Base-by-base conservation (phyloP, 1,140 invertebrate species). In the Caerostris darwini region DNA sequence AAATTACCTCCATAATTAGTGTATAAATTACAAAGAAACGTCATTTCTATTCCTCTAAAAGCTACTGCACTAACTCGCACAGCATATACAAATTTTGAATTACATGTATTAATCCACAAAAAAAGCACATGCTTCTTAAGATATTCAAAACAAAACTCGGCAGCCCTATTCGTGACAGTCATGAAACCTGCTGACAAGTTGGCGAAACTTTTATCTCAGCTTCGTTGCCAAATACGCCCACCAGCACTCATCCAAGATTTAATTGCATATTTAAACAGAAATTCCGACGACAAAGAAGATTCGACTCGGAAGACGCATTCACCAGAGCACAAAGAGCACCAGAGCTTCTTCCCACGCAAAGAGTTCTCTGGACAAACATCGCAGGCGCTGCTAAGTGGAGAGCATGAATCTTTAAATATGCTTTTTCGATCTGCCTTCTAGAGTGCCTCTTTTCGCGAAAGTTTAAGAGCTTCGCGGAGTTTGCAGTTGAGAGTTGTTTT, bases 191-290 rank as follows among this genome's bases (percentile, higher is more conserved):
- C 69, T 71, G 69, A 71, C 69, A 71, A 34, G n/a, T 34, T 71
- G 69, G 19, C 34, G 69, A 77, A 77, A 77, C 34, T 77, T 34
- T 34, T 34, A 34, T 34, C 34, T 34, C 8, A 77, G 8, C 34
- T 53, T 7, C 8, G 34, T 50, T 10, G 8, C 3, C 3, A 77
- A 12, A 50, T 12, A 53, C 71, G 34, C 71, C 71, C 71, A 77
- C 71, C 71, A 12, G 71, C 71, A 53, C 71, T 77, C 53, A 77
- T 77, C 53, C 53, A 50, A 77, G 71, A 77, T 77, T 77, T 77
- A 77, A 77, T 77, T 77, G 71, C 71, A 77, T 77, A 77, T 77
- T 77, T 77, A 77, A 77, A 77, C 71, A 77, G 71, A 10, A 53
- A 77, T 50, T 77, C 34, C 53, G 71, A 34, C 71, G 71, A 77